Evolutionary conservation across 2,888 invertebrate species (phyloP).

Genomic region (Chironomus tentans): DNA sequence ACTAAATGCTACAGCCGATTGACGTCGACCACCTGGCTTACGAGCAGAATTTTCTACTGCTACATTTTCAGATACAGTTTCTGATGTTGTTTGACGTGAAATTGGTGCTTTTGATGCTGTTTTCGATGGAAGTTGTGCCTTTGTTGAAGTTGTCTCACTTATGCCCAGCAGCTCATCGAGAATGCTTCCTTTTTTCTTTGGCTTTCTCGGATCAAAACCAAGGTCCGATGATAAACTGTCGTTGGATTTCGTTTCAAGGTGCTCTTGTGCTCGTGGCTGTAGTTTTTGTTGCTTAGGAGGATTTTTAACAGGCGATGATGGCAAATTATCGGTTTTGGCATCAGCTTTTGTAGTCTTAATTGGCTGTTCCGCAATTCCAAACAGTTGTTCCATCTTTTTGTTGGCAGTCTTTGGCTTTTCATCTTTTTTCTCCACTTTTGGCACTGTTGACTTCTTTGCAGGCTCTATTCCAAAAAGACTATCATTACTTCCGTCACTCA

Average conservation of each 20-base stretch:
- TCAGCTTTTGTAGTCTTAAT: neutral
- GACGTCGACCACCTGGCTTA: conserved; percentile 37
- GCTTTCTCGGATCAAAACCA: conserved; percentile 42
- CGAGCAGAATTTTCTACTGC: conserved; percentile 31
- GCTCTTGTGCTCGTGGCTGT: neutral
- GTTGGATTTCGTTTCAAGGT: conserved; percentile 17
- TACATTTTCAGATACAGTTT: conserved; percentile 36
- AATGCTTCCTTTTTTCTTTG: conserved; percentile 37
- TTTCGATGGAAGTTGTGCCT: neutral
- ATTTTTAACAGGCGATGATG: neutral
- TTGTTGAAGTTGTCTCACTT: conserved; percentile 30
- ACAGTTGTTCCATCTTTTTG: conserved; percentile 38
- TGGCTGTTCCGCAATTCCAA: conserved; percentile 36
- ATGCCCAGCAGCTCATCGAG: conserved; percentile 38
- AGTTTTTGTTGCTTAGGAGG: neutral
- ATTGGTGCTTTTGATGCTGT: conserved; percentile 30
- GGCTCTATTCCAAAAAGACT: conserved; percentile 58
- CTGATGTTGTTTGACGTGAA: conserved; percentile 39
- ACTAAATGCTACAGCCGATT: conserved; percentile 34
- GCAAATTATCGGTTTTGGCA: neutral
- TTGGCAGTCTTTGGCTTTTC: conserved; percentile 14
- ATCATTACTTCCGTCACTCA: conserved; percentile 61
- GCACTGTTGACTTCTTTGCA: conserved; percentile 27
- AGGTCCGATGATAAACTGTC: conserved; percentile 33
- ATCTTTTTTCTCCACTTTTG: conserved; percentile 25